These are phyloP conservation scores for Globia sparganii DNA, from an alignment of 2,888 invertebrate genomes.

Conservation along the genomic window DNA sequence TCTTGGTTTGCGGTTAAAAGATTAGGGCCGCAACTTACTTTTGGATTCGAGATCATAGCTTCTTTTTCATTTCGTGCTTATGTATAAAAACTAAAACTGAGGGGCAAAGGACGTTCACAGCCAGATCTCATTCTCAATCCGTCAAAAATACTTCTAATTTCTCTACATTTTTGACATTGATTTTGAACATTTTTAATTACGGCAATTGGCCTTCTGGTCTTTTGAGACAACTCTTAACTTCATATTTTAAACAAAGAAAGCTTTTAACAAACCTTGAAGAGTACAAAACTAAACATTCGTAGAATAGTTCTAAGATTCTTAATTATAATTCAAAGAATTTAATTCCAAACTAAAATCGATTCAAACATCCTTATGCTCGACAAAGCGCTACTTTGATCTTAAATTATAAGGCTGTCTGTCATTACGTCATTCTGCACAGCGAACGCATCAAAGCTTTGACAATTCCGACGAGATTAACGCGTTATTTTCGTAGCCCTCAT, in stretches of 20 bases:
- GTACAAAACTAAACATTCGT: neutral
- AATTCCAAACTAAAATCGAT: conserved; percentile 3
- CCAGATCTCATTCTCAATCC: no score
- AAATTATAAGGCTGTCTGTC: conserved; percentile 30
- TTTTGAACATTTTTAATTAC: no score
- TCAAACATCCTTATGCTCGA: conserved; percentile 5
- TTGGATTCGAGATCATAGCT: neutral
- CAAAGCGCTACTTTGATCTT: conserved; percentile 45
- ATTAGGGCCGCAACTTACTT: neutral
- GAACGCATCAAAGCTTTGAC: conserved; percentile 61
- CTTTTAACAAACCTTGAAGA: neutral
- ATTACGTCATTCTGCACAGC: conserved; percentile 39
- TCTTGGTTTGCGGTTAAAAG: neutral
- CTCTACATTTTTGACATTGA: no score
- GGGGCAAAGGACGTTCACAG: no score
- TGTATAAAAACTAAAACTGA: no score
- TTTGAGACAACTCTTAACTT: neutral
- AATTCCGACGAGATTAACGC: conserved; percentile 61
- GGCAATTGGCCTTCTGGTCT: neutral
- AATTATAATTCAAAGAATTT: conserved; percentile 9
- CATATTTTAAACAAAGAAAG: neutral
- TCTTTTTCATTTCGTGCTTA: no score
- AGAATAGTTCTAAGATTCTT: neutral
- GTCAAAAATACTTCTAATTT: no score
- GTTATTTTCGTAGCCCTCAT: conserved; percentile 74